Evolutionary conservation across 2,113 vertebrate genomes (phyloP).

Genomic region (Procapra przewalskii): DNA sequence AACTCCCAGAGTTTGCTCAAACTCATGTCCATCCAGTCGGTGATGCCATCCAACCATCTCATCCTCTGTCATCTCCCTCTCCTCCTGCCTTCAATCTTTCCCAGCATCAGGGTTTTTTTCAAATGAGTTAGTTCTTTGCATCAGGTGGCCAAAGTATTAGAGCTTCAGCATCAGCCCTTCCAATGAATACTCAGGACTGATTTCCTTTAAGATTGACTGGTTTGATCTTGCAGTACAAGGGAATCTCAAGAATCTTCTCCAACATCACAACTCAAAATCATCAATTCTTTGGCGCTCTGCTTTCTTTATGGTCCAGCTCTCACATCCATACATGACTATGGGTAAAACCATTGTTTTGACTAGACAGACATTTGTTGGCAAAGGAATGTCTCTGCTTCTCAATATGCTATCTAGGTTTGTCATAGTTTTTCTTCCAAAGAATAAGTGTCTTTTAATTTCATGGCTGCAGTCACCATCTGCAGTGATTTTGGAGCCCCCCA

Average conservation of each 20-base stretch:
- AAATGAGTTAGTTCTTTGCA: neutral
- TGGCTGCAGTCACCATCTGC: neutral
- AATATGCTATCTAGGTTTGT: neutral
- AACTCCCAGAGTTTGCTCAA: neutral
- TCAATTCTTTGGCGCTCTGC: accelerated
- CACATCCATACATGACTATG: neutral
- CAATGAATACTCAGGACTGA: neutral
- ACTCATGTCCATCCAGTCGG: accelerated
- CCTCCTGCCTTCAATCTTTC: neutral
- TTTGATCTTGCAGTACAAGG: neutral
- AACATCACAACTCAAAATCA: neutral
- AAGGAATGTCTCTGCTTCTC: neutral
- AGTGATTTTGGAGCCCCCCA: neutral
- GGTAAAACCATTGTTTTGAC: neutral
- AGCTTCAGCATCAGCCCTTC: neutral
- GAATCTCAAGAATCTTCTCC: neutral
- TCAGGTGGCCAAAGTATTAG: neutral
- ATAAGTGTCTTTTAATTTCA: neutral
- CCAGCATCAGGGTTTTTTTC: neutral
- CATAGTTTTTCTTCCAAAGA: neutral
- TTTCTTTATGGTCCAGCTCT: neutral
- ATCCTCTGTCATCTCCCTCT: neutral
- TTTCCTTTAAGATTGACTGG: neutral
- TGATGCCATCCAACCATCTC: neutral
- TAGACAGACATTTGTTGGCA: neutral